Evolutionary conservation across 2,888 invertebrate genomes (phyloP).

Genomic region (Eupsilia transversa): DNA sequence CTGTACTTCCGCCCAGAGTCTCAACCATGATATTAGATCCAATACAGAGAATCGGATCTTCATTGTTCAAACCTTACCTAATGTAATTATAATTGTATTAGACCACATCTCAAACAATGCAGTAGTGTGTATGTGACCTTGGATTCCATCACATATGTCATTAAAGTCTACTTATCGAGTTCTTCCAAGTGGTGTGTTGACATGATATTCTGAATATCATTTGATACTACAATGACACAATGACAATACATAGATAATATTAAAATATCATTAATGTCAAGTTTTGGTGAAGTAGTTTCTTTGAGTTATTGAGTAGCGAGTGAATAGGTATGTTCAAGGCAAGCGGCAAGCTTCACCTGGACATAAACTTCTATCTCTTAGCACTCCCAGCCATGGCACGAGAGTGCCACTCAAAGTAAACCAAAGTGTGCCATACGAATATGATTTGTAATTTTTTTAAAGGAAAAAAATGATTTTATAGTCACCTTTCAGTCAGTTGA

Average conservation of each 20-base stretch:
- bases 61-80: conserved; percentile 7
- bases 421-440: not conserved
- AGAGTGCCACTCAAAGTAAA: not conserved
- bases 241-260: not conserved
- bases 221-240: not conserved
- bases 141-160: conserved; percentile 6
- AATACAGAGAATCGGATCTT: not conserved
- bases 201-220: conserved; percentile 17
- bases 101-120: conserved; percentile 8
- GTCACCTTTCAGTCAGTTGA: not conserved
- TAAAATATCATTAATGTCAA: conserved; percentile 8
- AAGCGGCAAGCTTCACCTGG: not conserved
- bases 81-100: conserved; percentile 23
- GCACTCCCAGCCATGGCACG: not conserved
- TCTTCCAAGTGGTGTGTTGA: conserved; percentile 18
- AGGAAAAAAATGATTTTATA: not conserved
- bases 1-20: not conserved
- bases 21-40: not conserved
- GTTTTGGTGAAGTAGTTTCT: not conserved
- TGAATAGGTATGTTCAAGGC: not conserved
- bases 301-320: not conserved
- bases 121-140: conserved; percentile 24
- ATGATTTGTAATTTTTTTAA: not conserved
- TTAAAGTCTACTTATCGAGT: conserved; percentile 22
- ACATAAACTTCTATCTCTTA: not conserved